Conservation (phyloP, 2,113 vertebrate species). For the Hippocampus comes region DNA sequence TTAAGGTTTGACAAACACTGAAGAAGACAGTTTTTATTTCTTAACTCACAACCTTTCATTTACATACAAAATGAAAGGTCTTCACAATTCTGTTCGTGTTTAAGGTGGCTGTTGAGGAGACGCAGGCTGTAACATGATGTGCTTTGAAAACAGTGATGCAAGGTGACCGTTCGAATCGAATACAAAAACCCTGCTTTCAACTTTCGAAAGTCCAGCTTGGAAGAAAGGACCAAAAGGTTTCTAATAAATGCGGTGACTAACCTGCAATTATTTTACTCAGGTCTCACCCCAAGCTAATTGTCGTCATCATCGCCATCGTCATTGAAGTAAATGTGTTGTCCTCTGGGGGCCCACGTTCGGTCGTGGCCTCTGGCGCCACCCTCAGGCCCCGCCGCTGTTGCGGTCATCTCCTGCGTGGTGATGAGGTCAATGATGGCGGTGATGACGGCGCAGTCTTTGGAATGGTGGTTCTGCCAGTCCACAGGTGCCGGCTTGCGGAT, state of each 20-base stretch:
- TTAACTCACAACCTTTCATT: background rate
- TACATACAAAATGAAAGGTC: background rate
- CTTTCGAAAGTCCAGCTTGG: background rate
- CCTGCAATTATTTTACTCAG: background rate
- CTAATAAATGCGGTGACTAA: background rate
- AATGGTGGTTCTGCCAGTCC: conserved; percentile 82
- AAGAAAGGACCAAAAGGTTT: background rate
- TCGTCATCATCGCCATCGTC: conserved; percentile 74
- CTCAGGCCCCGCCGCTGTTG: background rate
- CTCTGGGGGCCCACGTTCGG: conserved; percentile 60
- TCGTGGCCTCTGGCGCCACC: conserved; percentile 26
- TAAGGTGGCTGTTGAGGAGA: background rate
- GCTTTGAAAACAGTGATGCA: background rate
- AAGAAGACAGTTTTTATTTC: background rate
- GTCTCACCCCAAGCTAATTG: conserved; percentile 33
- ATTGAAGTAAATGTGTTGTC: conserved; percentile 42
- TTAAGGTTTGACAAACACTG: background rate
- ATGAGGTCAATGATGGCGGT: conserved; percentile 94
- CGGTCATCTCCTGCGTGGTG: conserved; percentile 85
- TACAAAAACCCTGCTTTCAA: background rate
- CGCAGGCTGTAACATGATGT: background rate
- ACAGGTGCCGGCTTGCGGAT: conserved; percentile 88
- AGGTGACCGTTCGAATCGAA: background rate
- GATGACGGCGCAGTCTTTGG: conserved; percentile 90
- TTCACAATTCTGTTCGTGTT: background rate